Evolutionary conservation across 2,797 vertebrate species (phyloP).

Genomic region (Botia kubotai): DNA sequence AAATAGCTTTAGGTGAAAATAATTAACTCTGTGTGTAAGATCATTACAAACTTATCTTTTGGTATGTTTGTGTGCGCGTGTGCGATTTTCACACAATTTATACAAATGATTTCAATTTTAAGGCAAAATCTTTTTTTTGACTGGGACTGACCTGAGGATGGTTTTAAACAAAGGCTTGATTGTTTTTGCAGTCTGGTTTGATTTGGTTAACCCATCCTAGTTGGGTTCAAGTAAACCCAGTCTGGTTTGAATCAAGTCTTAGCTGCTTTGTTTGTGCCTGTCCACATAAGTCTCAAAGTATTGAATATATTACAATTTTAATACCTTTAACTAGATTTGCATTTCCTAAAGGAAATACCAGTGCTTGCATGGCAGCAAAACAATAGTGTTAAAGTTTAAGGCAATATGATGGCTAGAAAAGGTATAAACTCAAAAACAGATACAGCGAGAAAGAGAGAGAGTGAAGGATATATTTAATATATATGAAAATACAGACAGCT

Average conservation of each 20-base stretch:
- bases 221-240: conserved; percentile 1
- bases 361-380: background rate
- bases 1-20: background rate
- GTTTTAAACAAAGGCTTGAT: background rate
- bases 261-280: conserved; percentile 5
- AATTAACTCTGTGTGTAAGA: background rate
- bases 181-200: background rate
- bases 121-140: too few relatives aligned
- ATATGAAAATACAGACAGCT: background rate
- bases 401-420: background rate
- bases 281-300: background rate
- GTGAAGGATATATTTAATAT: too few relatives aligned
- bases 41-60: background rate
- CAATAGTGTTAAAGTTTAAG: background rate
- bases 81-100: too few relatives aligned
- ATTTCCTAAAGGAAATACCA: background rate
- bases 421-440: background rate
- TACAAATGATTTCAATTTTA: too few relatives aligned
- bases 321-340: background rate
- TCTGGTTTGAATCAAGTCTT: conserved; percentile 22
- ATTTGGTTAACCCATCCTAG: background rate
- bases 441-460: background rate
- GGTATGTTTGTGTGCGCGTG: background rate
- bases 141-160: background rate
- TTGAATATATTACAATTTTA: background rate